Conservation (phyloP, 2,113 vertebrate species). For the Anoplopoma fimbria region DNA sequence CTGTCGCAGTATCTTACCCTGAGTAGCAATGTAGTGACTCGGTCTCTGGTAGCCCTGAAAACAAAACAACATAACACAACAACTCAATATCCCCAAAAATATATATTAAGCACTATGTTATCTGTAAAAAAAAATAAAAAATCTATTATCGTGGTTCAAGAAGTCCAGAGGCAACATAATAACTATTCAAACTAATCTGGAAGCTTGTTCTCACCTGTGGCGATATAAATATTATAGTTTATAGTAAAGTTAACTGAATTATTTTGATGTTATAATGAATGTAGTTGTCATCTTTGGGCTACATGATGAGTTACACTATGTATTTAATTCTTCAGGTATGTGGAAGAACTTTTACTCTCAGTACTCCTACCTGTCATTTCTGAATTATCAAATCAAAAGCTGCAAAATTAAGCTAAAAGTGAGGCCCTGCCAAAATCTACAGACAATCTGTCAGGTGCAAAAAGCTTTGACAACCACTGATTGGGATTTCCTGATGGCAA, state of each 20-base stretch:
- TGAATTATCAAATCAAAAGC: neutral
- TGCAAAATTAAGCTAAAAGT: neutral
- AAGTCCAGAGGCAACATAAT: neutral
- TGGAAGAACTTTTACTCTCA: neutral
- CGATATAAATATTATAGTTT: neutral
- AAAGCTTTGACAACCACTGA: conserved; percentile 5
- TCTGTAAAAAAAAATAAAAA: neutral
- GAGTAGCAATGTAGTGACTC: conserved; percentile 99
- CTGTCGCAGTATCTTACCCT: conserved; percentile 86
- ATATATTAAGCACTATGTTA: neutral
- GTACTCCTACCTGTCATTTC: neutral
- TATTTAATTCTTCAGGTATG: neutral
- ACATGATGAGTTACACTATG: neutral
- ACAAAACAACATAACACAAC: conserved; percentile 62
- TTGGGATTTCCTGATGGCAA: neutral
- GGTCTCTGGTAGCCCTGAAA: conserved; percentile 98
- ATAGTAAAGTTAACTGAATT: neutral
- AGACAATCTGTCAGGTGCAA: neutral
- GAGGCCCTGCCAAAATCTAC: neutral
- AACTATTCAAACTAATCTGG: neutral
- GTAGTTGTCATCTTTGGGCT: neutral
- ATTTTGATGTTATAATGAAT: neutral
- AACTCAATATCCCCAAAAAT: conserved; percentile 2
- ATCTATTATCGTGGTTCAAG: neutral
- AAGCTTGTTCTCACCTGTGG: neutral